Base-by-base conservation (phyloP, 2,888 invertebrate species). In the Drosophila melanosoma region DNA sequence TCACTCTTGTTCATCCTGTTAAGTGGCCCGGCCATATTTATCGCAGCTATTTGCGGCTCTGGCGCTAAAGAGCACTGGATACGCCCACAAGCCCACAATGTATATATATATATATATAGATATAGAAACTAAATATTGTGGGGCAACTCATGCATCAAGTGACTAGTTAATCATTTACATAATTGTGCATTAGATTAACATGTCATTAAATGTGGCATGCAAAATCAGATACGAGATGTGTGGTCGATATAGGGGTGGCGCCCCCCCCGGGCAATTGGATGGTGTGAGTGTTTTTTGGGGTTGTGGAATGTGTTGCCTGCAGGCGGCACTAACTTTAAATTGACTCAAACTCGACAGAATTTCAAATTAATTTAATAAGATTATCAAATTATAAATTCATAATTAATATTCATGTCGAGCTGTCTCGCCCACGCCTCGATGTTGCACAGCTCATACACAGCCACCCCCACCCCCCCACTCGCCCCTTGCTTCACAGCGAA, bases 321-420 rank as follows among this genome's bases (percentile, higher is more conserved):
- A 40, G 67, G 63, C 68, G 67, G 59, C 68, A 71, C 75, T 73
- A 87, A 86, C 74, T 89, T 86, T 87, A 89, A 87, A 89, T 89
- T 87, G 80, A 87, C 87, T 84, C 74, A 84, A 74, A 83, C 88
- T 88, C 73, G 77, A 71, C 74, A 84, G 86, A 89, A 87, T 89
- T 87, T 87, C 72, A 85, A 87, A 87, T 87, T 87, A 87, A 87
- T 89, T 86, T 87, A 87, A 89, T 89, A 87, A 82, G 86, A 89
- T 89, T 89, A 86, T 89, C 89, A 89, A 87, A 87, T 87, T 89
- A 87, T 79, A 79, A 85, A 87, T 87, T 87, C 89, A 87, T 89
- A 87, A 87, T 87, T 87, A 87, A 84, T 85, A 89, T 87, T 85
- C 82, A 86, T 81, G 83, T 70, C 76, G 75, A 69, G 77, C 76